Conservation (phyloP, 2,888 invertebrate species). For the Tenthredo distinguenda region DNA sequence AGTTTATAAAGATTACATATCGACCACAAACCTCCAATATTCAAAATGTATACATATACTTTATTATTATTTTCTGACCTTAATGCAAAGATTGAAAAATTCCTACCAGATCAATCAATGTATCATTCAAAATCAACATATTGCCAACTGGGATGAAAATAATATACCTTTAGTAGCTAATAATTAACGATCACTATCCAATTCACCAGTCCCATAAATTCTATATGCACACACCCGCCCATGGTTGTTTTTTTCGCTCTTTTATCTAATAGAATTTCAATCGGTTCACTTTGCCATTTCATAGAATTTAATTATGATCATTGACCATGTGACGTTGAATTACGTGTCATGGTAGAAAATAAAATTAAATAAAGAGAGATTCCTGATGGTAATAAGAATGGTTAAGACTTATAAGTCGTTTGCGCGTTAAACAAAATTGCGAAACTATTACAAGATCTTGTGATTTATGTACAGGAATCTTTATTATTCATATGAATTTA, state of each 20-base stretch:
- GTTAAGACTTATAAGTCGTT: background rate
- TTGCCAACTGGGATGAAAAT: slow-evolving; percentile 3
- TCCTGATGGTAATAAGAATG: background rate
- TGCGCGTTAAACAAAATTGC: background rate
- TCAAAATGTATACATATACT: slow-evolving; percentile 39
- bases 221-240: slow-evolving; percentile 41
- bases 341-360: slow-evolving; percentile 6
- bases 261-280: background rate
- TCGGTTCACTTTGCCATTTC: slow-evolving; percentile 6
- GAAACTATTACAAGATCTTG: background rate
- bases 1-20: slow-evolving; percentile 42
- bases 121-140: slow-evolving; percentile 1
- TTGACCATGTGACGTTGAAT: background rate
- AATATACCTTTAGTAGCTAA: slow-evolving; percentile 12
- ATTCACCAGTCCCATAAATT: slow-evolving; percentile 33
- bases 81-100: slow-evolving; percentile 8
- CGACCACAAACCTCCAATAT: slow-evolving; percentile 35
- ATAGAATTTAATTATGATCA: slow-evolving; percentile 23
- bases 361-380: slow-evolving; percentile 8
- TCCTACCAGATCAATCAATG: background rate
- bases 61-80: slow-evolving; percentile 5
- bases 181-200: slow-evolving; percentile 20
- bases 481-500: slow-evolving; percentile 69
- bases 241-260: background rate
- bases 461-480: slow-evolving; percentile 54